phyloP scores from a whole-genome alignment of 2,113 vertebrate genomes.

The Atrichornis clamosus region DNA sequence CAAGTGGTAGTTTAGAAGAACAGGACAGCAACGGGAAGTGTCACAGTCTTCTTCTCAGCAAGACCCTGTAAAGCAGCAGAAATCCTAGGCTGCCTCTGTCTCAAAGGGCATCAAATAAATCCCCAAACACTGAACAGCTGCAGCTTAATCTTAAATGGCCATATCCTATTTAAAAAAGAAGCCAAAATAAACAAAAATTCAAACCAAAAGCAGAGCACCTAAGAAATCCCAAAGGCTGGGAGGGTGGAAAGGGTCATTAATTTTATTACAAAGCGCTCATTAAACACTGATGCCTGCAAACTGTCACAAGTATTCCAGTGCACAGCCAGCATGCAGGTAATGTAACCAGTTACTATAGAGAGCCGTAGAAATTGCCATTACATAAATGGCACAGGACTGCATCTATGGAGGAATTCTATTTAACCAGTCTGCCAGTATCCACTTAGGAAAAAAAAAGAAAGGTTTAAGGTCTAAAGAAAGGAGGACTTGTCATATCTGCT shows the following conservation, averaged over 20 bases:
- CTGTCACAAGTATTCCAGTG: neutral
- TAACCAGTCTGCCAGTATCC: neutral
- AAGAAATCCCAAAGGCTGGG: neutral
- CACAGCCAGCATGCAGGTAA: neutral
- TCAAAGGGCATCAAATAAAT: neutral
- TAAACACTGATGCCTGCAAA: neutral
- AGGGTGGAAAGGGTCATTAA: neutral
- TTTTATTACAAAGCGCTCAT: neutral
- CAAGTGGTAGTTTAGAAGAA: neutral
- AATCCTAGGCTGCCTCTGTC: neutral
- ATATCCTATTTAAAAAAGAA: neutral
- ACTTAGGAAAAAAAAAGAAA: neutral
- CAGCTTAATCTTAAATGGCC: neutral
- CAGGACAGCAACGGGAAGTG: neutral
- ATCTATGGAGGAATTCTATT: neutral
- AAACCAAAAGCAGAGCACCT: neutral
- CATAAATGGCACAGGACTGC: neutral
- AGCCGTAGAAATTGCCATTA: neutral
- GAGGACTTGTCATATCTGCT: neutral
- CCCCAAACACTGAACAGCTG: neutral
- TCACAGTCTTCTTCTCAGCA: neutral
- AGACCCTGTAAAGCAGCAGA: neutral
- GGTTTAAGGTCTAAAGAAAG: neutral
- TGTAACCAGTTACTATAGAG: accelerated
- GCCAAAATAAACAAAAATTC: neutral